These are phyloP conservation scores for Watersipora subatra DNA, from an alignment of 1,140 invertebrate genomes.

Conservation along the genomic window DNA sequence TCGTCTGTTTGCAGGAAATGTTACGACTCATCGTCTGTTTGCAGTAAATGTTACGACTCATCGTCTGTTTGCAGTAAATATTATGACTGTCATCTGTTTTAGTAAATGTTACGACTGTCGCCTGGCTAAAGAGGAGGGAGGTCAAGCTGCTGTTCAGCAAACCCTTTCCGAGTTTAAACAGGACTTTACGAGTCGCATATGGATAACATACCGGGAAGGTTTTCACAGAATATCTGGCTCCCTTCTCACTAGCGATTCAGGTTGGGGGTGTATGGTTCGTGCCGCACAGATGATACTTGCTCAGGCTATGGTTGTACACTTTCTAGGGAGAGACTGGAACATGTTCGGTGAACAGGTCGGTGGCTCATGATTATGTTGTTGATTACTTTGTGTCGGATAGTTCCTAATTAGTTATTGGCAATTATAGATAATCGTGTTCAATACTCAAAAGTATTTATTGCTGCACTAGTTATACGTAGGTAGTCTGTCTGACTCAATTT, in stretches of 20 bases:
- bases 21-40: too few species aligned
- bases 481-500: too few species aligned
- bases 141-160: background rate
- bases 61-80: too few species aligned
- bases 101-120: background rate
- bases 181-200: slow-evolving; percentile 52
- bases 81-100: too few species aligned
- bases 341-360: background rate
- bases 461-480: background rate
- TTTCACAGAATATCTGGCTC: slow-evolving; percentile 68
- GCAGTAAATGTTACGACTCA: too few species aligned
- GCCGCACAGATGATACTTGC: slow-evolving; percentile 97
- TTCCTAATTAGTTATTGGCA: background rate
- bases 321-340: slow-evolving; percentile 38
- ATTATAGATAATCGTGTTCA: background rate
- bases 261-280: slow-evolving; percentile 97
- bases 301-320: slow-evolving; percentile 61
- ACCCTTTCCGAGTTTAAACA: slow-evolving; percentile 28
- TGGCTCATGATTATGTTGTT: background rate
- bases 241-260: slow-evolving; percentile 76
- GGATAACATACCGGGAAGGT: slow-evolving; percentile 88
- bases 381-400: background rate
- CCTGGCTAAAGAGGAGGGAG: background rate
- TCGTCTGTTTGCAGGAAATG: too few species aligned
- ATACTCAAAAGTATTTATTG: background rate